Conservation (phyloP, 2,113 vertebrate species). For the Eonycteris spelaea region DNA sequence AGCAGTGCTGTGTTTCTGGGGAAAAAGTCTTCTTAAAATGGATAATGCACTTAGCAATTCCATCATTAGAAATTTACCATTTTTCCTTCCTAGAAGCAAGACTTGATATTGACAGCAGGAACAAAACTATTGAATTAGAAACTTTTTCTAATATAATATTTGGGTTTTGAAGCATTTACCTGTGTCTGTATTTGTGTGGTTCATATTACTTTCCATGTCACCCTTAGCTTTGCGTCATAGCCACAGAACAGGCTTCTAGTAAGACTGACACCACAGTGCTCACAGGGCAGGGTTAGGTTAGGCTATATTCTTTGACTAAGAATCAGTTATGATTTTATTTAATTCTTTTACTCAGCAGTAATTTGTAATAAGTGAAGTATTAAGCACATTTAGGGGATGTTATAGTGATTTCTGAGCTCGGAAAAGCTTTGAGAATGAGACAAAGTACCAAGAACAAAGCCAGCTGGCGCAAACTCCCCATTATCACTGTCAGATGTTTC, state of each 20-base stretch:
- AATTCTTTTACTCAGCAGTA: constrained; percentile 50
- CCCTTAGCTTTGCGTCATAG: neutral
- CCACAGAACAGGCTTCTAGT: neutral
- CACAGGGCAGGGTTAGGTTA: neutral
- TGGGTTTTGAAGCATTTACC: neutral
- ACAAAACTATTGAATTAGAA: neutral
- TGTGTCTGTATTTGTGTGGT: neutral
- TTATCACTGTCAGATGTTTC: neutral
- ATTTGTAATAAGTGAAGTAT: neutral
- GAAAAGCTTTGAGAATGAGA: constrained; percentile 34
- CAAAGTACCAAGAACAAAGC: constrained; percentile 54
- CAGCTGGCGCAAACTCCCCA: neutral
- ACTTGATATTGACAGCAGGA: neutral
- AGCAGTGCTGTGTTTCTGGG: neutral
- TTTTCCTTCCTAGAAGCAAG: neutral
- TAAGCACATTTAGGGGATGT: neutral
- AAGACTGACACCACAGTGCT: neutral
- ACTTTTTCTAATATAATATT: neutral
- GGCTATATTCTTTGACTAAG: constrained; percentile 45
- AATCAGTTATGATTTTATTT: constrained; percentile 74
- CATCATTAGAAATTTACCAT: neutral
- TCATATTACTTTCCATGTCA: neutral
- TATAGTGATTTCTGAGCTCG: constrained; percentile 43
- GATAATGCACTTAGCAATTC: neutral
- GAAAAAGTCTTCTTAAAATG: neutral